phyloP scores from a whole-genome alignment of 2,113 vertebrate genomes.

The Erythrocercus mccallii region DNA sequence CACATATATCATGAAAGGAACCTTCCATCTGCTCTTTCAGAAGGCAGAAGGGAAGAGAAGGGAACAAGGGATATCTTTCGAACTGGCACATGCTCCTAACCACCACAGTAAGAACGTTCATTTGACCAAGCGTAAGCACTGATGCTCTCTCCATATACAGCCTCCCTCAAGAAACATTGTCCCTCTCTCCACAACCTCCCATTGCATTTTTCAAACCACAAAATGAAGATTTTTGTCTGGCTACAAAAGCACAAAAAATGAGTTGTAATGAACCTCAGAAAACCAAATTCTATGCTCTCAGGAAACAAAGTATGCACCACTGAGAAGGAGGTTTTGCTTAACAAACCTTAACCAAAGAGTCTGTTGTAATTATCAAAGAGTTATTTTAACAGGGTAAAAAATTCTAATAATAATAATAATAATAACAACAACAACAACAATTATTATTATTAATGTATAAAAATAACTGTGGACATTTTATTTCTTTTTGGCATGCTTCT shows the following conservation, averaged over 20 bases:
- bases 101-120: background rate
- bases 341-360: background rate
- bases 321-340: background rate
- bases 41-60: background rate
- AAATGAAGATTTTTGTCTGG: background rate
- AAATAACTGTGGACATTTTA: background rate
- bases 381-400: background rate
- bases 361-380: background rate
- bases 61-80: background rate
- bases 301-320: background rate
- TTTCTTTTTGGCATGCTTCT: background rate
- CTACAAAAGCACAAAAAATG: background rate
- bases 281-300: background rate
- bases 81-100: background rate
- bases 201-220: background rate
- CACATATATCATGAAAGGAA: conserved; percentile 16
- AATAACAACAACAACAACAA: background rate
- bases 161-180: background rate
- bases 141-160: background rate
- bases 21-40: conserved; percentile 50
- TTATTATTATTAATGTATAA: background rate
- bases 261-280: background rate
- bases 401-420: background rate
- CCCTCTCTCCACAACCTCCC: background rate
- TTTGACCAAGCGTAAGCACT: background rate